phyloP scores from a whole-genome alignment of 2,888 invertebrate genomes.

The Drosophila sordidula region DNA sequence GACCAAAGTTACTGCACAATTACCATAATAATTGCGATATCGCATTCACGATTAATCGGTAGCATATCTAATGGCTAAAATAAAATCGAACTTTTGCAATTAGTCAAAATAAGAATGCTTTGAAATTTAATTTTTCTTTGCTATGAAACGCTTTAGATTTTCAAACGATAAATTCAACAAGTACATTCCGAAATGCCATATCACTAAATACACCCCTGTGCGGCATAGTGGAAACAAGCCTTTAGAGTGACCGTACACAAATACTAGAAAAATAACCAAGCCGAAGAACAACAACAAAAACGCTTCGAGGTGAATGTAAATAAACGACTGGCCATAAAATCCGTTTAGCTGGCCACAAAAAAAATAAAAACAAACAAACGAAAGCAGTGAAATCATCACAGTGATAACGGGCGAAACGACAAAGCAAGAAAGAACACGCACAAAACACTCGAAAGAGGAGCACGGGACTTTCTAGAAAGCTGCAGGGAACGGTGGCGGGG shows the following conservation, averaged over 20 bases:
- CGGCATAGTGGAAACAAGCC: neutral
- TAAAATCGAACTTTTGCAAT: neutral
- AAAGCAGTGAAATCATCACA: constrained; percentile 14
- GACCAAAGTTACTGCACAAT: constrained; percentile 12
- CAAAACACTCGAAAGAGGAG: neutral
- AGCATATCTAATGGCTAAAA: neutral
- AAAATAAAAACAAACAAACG: neutral
- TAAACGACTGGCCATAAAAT: constrained; percentile 24
- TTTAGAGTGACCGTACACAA: constrained; percentile 29
- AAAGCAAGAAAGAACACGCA: neutral
- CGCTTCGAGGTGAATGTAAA: constrained; percentile 40
- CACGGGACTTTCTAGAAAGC: neutral
- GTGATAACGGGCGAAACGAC: neutral
- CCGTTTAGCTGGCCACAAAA: neutral
- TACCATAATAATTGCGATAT: neutral
- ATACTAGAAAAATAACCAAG: constrained; percentile 27
- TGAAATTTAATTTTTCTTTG: neutral
- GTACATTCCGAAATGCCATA: no score
- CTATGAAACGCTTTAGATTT: neutral
- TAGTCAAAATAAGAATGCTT: neutral
- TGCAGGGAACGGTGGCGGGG: neutral
- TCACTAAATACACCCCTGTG: neutral
- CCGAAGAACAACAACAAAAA: constrained; percentile 24
- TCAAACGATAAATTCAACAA: neutral
- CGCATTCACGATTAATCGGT: neutral